These are phyloP conservation scores for Paragorgia papillata DNA, from an alignment of 92 coral and sea anemone genomes.

Conservation along the genomic window DNA sequence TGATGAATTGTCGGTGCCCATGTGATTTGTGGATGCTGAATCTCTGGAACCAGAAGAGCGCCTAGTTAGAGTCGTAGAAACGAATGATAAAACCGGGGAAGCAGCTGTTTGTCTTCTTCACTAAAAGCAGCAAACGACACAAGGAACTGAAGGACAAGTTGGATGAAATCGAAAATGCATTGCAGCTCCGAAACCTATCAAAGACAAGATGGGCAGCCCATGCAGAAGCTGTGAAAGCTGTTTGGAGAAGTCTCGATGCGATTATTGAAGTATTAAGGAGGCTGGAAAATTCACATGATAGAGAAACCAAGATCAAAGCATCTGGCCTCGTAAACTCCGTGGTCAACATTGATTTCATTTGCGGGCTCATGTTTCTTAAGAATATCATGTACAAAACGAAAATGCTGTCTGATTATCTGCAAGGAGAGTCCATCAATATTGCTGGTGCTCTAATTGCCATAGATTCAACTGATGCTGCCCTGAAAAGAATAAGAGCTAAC, in stretches of 20 bases:
- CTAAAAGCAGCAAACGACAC: neutral
- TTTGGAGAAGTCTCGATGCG: slow-evolving; percentile 7
- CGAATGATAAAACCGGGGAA: slow-evolving; percentile 2
- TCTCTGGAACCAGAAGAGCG: slow-evolving; percentile 5
- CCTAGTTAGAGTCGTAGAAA: neutral
- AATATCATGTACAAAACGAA: slow-evolving; percentile 3
- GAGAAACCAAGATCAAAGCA: slow-evolving; percentile 4
- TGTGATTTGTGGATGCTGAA: slow-evolving; percentile 25
- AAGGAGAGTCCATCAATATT: slow-evolving; percentile 16
- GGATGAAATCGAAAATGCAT: slow-evolving; percentile 1
- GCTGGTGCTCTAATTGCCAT: slow-evolving; percentile 23
- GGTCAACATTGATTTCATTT: slow-evolving; percentile 11
- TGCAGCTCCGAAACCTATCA: slow-evolving; percentile 7
- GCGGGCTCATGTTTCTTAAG: neutral
- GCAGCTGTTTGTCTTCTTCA: slow-evolving; percentile 12
- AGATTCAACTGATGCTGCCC: neutral
- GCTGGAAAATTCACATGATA: neutral
- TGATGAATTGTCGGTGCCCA: slow-evolving; percentile 21
- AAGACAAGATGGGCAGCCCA: slow-evolving; percentile 7
- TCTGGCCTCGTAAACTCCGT: slow-evolving; percentile 8
- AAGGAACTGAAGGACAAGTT: slow-evolving; percentile 3
- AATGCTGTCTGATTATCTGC: neutral
- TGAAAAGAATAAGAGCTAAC: slow-evolving; percentile 17
- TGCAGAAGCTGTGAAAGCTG: slow-evolving; percentile 14
- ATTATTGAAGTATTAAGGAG: neutral